Conservation (phyloP, 1,140 invertebrate species). For the Lepidostoma basale region DNA sequence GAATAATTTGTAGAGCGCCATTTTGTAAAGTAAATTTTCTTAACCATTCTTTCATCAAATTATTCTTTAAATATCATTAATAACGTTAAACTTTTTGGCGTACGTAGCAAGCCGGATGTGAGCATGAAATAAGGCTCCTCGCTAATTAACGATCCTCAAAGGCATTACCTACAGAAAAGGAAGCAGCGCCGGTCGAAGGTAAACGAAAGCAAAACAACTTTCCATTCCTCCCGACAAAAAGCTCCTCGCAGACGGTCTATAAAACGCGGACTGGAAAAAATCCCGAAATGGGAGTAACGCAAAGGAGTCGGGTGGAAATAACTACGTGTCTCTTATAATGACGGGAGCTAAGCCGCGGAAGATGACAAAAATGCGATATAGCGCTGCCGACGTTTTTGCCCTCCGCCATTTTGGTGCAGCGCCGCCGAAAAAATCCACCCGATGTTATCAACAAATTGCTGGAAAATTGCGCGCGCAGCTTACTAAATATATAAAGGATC, state of each 20-base stretch:
- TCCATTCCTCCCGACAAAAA: conserved; percentile 26
- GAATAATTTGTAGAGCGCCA: no score
- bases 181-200: not conserved
- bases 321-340: conserved; percentile 44
- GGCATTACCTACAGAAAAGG: conserved; percentile 19
- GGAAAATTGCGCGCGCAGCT: not conserved
- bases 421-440: conserved; percentile 1
- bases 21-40: no score
- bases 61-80: no score
- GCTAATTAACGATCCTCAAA: conserved; percentile 19
- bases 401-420: not conserved
- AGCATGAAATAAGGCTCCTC: not conserved
- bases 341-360: conserved; percentile 23
- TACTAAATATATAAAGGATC: no score
- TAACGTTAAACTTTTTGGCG: not conserved
- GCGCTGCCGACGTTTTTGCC: conserved; percentile 26
- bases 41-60: no score
- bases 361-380: conserved; percentile 46
- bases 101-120: conserved; percentile 5
- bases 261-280: conserved; percentile 18
- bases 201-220: conserved; percentile 25
- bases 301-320: conserved; percentile 24
- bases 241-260: conserved; percentile 9
- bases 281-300: not conserved
- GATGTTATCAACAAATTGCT: conserved; percentile 26